Evolutionary conservation across 2,113 vertebrate species (phyloP), one percentile per base, ranked within the genome.

Genomic region (Callorhinus ursinus): DNA sequence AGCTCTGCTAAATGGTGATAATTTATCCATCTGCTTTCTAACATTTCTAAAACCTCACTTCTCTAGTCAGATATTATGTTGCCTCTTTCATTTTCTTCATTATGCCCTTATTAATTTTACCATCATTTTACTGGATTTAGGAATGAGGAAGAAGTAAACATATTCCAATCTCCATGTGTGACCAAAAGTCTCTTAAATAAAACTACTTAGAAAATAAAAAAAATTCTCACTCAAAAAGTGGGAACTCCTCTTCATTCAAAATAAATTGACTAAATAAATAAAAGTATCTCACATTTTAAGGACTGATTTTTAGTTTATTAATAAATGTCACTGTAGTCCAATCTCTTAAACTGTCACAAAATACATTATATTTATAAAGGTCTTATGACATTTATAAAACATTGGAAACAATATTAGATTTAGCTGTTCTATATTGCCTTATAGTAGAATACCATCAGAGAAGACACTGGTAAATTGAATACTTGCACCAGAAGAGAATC

Each of bases 201-300:
- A 42, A 93, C 72, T 59, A 59, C 57, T 80, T 69, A 57, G 72
- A 57, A 79, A 90, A 97, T 77, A 14, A 72, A 97, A 97, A 76
- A 95, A 82, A 15, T 24, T 63, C 15, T 76, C 28, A 82, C 15
- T n/a, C 69, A 94, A 57, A 84, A 89, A 36, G 33, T 63, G 14
- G 28, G 10, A 36, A 59, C 12, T 19, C 61, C n/a, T 92, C 21
- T 28, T 42, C n/a, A 86, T 36, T 95, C 33, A 95, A 97, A 96
- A 76, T 67, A 59, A 15, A 51, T 8, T 39, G 59, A 85, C 31
- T 76, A 61, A 61, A 46, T 93, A 90, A 84, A 85, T 31, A 53
- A 72, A 94, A 79, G 7, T 59, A 61, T 24, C 49, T 86, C 81
- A 84, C 3, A 7, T 69, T 92, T 95, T 46, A 65, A 21, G 53